Base-by-base conservation (phyloP, 2,888 invertebrate species). In the Trichopoda pennipes region DNA sequence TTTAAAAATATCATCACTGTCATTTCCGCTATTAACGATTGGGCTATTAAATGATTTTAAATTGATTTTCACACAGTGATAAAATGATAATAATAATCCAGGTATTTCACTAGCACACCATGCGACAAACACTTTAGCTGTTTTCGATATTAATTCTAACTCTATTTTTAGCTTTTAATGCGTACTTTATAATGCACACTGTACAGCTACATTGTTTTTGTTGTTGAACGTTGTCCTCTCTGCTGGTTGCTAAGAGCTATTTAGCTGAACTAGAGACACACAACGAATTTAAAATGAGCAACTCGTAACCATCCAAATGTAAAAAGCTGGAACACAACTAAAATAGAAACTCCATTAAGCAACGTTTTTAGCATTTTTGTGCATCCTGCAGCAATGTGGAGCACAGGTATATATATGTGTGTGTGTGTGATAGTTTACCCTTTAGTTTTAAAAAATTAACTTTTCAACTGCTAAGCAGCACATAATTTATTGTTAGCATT, bases 61-160 rank as follows among this genome's bases (percentile, higher is more conserved):
- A 79, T 79, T 79, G 79, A 68, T 79, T 79, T 73, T 79, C 73
- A 73, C 79, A 68, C 79, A 60, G 8, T 21, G 53, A 68, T 68
- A 79, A 79, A 73, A 73, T 60, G 44, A 60, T 79, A 60, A 51
- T 79, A 60, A 51, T 68, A 58, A 60, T 66, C 66, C 42, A n/a
- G 17, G 7, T 51, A 42, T 19, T 3, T 19, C n/a, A 19, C 16
- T 17, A 47, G 38, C 38, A 49, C 23, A 60, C 35, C 10, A 17
- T 17, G 1, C 28, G 9, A 19, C 14, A 19, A 9, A 7, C 23
- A 32, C 19, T 21, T 21, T 64, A 19, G 19, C 47, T 51, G 12
- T 53, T 53, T 28, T 16, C 23, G 16, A 53, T 23, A 53, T 16
- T 28, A 28, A 8, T 8, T 28, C 7, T 28, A 28, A 28, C 28